Evolutionary conservation across 2,888 invertebrate genomes (phyloP).

Genomic region (Junonia oenone): DNA sequence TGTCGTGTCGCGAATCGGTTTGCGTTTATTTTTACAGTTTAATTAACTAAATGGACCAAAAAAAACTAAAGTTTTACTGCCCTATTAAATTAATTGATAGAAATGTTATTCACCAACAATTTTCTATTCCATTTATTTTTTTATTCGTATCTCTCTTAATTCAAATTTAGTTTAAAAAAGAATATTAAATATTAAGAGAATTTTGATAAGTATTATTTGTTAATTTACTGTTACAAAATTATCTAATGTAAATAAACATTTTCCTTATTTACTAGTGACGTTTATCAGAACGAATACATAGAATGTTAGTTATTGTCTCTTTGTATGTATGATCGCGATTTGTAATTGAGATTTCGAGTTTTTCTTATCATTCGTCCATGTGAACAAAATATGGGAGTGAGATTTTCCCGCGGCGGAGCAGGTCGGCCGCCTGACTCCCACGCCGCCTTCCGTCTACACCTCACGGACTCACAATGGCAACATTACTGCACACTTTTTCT

Average conservation of each 20-base stretch:
- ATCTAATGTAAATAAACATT: background rate
- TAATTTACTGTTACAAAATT: background rate
- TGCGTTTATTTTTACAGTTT: constrained; percentile 34
- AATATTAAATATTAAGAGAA: background rate
- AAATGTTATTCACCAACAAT: background rate
- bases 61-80: background rate
- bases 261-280: constrained; percentile 9
- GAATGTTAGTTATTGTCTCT: constrained; percentile 3
- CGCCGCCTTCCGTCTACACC: constrained; percentile 64
- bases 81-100: constrained; percentile 6
- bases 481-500: constrained; percentile 63
- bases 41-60: constrained; percentile 12
- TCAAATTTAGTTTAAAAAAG: background rate
- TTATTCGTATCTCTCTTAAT: background rate
- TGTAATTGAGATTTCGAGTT: constrained; percentile 24
- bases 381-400: constrained; percentile 39
- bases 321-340: constrained; percentile 15
- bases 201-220: background rate
- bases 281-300: background rate
- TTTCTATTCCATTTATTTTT: background rate
- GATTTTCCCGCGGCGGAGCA: constrained; percentile 61
- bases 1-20: constrained; percentile 19
- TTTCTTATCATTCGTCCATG: constrained; percentile 31
- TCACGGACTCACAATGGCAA: constrained; percentile 60
- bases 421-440: constrained; percentile 58